These are phyloP conservation scores for Egretta garzetta DNA, from an alignment of 2,113 vertebrate species.

Conservation along the genomic window DNA sequence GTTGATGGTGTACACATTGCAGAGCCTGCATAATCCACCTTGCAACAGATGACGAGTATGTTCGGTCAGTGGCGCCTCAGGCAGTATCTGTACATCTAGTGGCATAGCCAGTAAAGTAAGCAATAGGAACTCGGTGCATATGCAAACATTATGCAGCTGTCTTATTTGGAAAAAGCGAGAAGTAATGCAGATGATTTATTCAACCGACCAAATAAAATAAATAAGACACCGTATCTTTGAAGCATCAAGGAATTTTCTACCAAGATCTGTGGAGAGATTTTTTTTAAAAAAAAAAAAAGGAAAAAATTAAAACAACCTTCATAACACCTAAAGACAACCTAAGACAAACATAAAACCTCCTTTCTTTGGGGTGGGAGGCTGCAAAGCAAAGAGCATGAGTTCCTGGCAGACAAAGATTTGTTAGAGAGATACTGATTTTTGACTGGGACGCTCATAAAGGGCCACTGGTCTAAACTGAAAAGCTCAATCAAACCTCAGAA, in stretches of 20 bases:
- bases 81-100: background rate
- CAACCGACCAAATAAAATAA: background rate
- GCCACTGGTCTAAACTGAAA: background rate
- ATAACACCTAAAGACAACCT: background rate
- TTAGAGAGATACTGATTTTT: background rate
- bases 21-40: background rate
- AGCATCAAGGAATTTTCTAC: background rate
- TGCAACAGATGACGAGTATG: background rate
- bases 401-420: background rate
- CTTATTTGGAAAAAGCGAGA: background rate
- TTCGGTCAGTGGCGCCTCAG: background rate
- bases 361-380: background rate
- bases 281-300: background rate
- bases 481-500: background rate
- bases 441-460: background rate
- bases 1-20: background rate
- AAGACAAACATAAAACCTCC: background rate
- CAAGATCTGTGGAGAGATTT: background rate
- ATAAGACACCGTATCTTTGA: background rate
- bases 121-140: rapidly evolving
- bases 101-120: background rate
- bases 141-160: background rate
- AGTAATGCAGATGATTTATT: background rate
- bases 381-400: background rate
- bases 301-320: background rate